Conservation (phyloP, 2,888 invertebrate species). For the Chrysolina oricalcia region DNA sequence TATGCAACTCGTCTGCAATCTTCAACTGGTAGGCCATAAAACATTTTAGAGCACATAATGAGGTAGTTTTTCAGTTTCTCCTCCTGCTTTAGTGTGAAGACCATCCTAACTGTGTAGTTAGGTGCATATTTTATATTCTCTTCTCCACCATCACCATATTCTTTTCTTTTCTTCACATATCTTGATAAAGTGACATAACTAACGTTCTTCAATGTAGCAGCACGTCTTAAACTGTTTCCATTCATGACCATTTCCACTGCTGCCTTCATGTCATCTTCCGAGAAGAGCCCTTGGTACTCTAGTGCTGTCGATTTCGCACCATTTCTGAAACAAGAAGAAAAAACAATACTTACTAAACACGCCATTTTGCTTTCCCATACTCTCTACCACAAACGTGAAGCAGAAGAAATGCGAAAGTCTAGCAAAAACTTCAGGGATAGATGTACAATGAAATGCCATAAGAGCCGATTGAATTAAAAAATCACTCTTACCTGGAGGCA, state of each 20-base stretch:
- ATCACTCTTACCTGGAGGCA: no score
- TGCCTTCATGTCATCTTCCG: not conserved
- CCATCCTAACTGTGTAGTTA: slow-evolving; percentile 17
- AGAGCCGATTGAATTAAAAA: no score
- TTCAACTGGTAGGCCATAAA: slow-evolving; percentile 2
- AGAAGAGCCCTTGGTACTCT: not conserved
- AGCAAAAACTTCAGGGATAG: no score
- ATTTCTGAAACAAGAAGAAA: not conserved
- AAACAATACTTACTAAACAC: not conserved
- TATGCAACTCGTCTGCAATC: slow-evolving; percentile 16
- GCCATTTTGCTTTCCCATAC: no score
- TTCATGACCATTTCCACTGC: no score
- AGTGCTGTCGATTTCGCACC: not conserved
- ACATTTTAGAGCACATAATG: slow-evolving; percentile 24
- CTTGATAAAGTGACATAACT: not conserved
- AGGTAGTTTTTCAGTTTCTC: slow-evolving; percentile 19
- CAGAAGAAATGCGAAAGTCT: no score
- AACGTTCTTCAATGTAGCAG: not conserved
- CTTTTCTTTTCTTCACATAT: not conserved
- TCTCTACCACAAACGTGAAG: no score
- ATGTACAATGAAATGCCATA: no score
- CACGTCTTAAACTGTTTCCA: not conserved
- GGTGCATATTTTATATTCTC: not conserved
- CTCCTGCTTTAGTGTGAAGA: not conserved
- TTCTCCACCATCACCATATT: no score